Percentiles rank a stretch among this genome's conserved stretches.
phyloP scores from a whole-genome alignment of 1,140 invertebrate species.

The Drosophila asahinai region DNA sequence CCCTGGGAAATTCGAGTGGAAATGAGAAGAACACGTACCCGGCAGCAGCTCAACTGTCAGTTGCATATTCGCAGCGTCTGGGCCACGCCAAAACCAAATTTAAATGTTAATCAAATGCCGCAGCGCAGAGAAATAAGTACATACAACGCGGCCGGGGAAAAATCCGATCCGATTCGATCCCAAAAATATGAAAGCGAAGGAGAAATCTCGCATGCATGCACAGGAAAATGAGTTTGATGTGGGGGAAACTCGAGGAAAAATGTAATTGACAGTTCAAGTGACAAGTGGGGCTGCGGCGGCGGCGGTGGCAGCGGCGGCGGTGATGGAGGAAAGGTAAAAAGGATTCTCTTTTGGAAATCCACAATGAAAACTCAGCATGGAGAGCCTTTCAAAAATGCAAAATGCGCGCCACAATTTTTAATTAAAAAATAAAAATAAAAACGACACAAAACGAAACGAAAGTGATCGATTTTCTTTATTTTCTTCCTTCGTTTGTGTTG shows the following conservation, averaged over 20 bases:
- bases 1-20: conserved; percentile 36
- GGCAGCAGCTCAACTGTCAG: conserved; percentile 65
- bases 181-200: conserved; percentile 55
- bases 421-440: conserved; percentile 47
- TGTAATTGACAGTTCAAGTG: conserved; percentile 79
- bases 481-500: conserved; percentile 5
- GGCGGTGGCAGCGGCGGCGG: neutral
- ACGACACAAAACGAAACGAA: neutral
- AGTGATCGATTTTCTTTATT: conserved; percentile 7
- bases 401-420: conserved; percentile 45
- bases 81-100: conserved; percentile 69
- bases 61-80: conserved; percentile 55
- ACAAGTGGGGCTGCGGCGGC: conserved; percentile 42
- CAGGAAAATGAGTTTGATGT: conserved; percentile 81
- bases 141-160: conserved; percentile 4
- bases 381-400: conserved; percentile 43
- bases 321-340: conserved; percentile 33
- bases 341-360: conserved; percentile 39
- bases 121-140: conserved; percentile 42
- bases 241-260: conserved; percentile 45
- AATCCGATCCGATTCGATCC: conserved; percentile 5
- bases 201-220: conserved; percentile 78
- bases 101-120: conserved; percentile 79
- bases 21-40: conserved; percentile 49
- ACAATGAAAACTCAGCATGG: conserved; percentile 35